These are phyloP conservation scores for Notolepis coatsorum DNA, from an alignment of 2,797 vertebrate genomes.

Conservation along the genomic window DNA sequence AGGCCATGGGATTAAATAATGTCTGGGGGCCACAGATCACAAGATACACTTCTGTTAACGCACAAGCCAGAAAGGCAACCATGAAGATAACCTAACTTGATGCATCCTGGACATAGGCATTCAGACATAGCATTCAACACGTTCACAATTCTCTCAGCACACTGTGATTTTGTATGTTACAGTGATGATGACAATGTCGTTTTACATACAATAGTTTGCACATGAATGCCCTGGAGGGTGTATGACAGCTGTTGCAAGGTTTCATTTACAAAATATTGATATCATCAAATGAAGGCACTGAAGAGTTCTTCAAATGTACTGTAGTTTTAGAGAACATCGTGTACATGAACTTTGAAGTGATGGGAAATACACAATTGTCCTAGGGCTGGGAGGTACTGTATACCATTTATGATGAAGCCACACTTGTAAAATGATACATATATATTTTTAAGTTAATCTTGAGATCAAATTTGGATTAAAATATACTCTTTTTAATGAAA, in stretches of 20 bases:
- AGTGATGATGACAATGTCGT: slow-evolving; percentile 11
- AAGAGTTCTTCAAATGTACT: not conserved
- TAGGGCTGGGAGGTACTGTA: too few relatives aligned
- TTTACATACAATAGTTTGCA: slow-evolving; percentile 5
- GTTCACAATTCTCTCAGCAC: not conserved
- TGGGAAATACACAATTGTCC: not conserved
- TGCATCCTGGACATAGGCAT: not conserved
- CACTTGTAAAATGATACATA: too few relatives aligned
- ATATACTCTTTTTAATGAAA: too few relatives aligned
- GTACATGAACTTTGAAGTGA: not conserved
- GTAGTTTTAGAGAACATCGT: not conserved
- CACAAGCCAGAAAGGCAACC: slow-evolving; percentile 3
- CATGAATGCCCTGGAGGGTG: not conserved
- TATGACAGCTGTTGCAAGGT: not conserved
- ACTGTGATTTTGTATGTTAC: slow-evolving; percentile 4
- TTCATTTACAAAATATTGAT: slow-evolving; percentile 5
- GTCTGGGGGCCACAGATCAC: not conserved
- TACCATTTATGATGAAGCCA: too few relatives aligned
- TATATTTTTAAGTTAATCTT: too few relatives aligned
- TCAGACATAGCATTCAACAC: not conserved
- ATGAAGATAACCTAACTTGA: not conserved
- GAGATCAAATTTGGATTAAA: too few relatives aligned
- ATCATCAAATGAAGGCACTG: slow-evolving; percentile 4
- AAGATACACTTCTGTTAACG: slow-evolving; percentile 10
- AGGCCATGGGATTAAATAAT: slow-evolving; percentile 8